Evolutionary conservation across 2,113 vertebrate genomes (phyloP), one percentile per base, ranked within the genome.

Genomic region (Phrynocephalus versicolor): DNA sequence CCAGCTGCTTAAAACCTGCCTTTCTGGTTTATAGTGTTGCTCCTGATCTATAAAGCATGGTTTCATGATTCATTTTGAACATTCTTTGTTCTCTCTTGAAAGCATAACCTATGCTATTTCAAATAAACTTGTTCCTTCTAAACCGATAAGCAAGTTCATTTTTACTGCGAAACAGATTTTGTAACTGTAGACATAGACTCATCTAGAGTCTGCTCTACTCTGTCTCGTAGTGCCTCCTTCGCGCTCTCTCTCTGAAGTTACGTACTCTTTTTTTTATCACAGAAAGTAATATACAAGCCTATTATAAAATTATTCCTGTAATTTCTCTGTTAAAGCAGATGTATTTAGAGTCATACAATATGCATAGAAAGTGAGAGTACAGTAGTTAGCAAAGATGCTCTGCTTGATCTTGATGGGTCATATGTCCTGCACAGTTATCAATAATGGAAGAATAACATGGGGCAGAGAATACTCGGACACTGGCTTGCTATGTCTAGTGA

Each of bases 11-110:
- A 79, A 95, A 96, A 96, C 95, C 92, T 95, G 96, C 88, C 92
- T 93, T 95, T 96, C 95, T 93, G 92, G 94, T 95, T 96, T 95
- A 83, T 75, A 81, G 91, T 91, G 79, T 90, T 2, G 13, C 62
- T 88, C 86, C 88, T 93, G 94, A 93, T 90, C 85, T 88, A 84
- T 86, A 92, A 90, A 92, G 77, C 85, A 92, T 92, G 90, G 84
- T 88, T 25, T 92, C 94, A 93, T 95, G 95, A 96, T 81, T 96
- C 92, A 92, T 90, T 92, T 8, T 64, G 94, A 85, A 79, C 91
- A 93, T 93, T 92, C 95, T 96, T 96, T 95, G 71, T 96, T 97
- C 93, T 86, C 83, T 89, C 70, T 88, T 95, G 88, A 94, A 96
- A 95, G 89, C 33, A 18, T 71, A 88, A 71, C 65, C 84, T 82